Evolutionary conservation across 2,888 invertebrate species (phyloP).

Genomic region (Clistopyga incitator): DNA sequence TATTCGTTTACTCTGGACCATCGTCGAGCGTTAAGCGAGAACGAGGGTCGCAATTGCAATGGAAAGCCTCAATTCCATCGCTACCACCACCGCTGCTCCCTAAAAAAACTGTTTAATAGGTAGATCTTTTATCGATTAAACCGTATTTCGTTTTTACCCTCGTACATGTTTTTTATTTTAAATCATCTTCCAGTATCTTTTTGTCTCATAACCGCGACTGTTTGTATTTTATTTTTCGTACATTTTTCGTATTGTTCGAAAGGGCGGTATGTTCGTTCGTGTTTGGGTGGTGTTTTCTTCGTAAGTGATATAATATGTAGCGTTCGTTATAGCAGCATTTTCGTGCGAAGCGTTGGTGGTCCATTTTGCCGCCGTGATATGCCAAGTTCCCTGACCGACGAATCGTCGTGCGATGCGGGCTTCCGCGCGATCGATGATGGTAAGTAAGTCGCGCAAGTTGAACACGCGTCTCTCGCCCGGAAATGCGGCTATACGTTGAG

Average conservation of each 20-base stretch:
- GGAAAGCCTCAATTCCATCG: constrained; percentile 34
- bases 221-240: background rate
- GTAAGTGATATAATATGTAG: constrained; percentile 55
- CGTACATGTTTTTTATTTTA: constrained; percentile 23
- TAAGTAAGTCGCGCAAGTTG: constrained; percentile 2
- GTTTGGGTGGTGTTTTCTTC: constrained; percentile 13
- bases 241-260: constrained; percentile 1
- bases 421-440: constrained; percentile 40
- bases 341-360: constrained; percentile 65
- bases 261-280: constrained; percentile 35
- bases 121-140: constrained; percentile 16
- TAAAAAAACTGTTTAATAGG: background rate
- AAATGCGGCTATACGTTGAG: constrained; percentile 77
- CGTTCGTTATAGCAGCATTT: constrained; percentile 72
- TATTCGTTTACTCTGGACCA: constrained; percentile 23
- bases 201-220: constrained; percentile 26
- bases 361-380: constrained; percentile 34
- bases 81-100: constrained; percentile 35
- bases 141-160: constrained; percentile 32
- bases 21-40: constrained; percentile 66
- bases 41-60: constrained; percentile 63
- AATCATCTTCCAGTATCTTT: constrained; percentile 62
- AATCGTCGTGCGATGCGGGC: background rate
- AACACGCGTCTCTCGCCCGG: constrained; percentile 60
- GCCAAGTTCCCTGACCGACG: constrained; percentile 12